Percentiles rank a stretch among this genome's conserved stretches.
These are phyloP conservation scores for Chamaea fasciata DNA, from an alignment of 2,113 vertebrate genomes.

Conservation along the genomic window DNA sequence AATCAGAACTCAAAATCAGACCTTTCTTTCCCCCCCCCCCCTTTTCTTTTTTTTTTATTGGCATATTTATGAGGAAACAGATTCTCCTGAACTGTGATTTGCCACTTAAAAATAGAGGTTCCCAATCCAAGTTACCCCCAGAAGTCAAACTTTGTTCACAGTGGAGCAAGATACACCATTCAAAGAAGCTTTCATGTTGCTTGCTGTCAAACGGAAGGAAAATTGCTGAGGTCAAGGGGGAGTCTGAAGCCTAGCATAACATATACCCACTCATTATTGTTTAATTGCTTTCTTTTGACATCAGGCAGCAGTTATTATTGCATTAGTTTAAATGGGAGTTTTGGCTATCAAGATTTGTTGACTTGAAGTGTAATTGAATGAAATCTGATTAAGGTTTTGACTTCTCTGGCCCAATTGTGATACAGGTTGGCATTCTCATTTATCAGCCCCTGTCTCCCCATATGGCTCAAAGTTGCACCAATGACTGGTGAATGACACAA, in stretches of 20 bases:
- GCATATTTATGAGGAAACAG: background rate
- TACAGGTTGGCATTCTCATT: slow-evolving; percentile 66
- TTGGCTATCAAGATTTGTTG: slow-evolving; percentile 80
- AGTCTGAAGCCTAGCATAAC: slow-evolving; percentile 73
- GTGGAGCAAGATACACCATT: slow-evolving; percentile 68
- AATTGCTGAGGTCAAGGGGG: slow-evolving; percentile 79
- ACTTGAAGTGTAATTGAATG: slow-evolving; percentile 74
- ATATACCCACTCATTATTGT: slow-evolving; percentile 74
- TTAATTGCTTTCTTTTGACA: slow-evolving; percentile 80
- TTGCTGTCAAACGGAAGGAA: slow-evolving; percentile 78
- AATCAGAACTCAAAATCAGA: background rate
- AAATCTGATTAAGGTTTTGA: slow-evolving; percentile 74
- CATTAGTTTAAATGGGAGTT: slow-evolving; percentile 79
- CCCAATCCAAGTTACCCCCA: background rate
- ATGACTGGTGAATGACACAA: slow-evolving; percentile 76
- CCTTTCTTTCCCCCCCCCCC: background rate
- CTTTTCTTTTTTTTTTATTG: background rate
- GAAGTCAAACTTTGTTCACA: slow-evolving; percentile 38
- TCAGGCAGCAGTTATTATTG: slow-evolving; percentile 75
- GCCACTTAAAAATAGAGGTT: background rate
- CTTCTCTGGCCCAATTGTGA: slow-evolving; percentile 68
- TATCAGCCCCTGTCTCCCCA: slow-evolving; percentile 72
- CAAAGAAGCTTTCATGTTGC: slow-evolving; percentile 74
- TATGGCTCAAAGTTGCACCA: slow-evolving; percentile 79
- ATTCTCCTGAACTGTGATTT: slow-evolving; percentile 39